phyloP scores from a whole-genome alignment of 1,140 invertebrate species.

The Hermetia illucens region DNA sequence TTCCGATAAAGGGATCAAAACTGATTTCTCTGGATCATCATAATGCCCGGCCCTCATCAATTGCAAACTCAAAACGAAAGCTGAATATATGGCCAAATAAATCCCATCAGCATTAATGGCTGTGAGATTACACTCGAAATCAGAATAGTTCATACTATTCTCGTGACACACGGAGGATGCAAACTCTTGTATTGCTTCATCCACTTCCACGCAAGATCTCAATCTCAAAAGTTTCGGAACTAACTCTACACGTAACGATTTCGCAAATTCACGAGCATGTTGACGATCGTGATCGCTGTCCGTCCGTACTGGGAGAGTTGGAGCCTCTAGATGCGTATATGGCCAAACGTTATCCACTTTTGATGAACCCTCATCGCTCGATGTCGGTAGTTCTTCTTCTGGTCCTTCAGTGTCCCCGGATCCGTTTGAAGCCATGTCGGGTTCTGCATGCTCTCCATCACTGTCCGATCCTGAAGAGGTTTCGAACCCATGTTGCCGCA shows the following conservation, averaged over 20 bases:
- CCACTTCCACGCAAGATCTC: constrained; percentile 43
- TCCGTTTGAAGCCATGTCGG: constrained; percentile 36
- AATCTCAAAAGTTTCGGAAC: constrained; percentile 46
- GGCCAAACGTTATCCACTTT: constrained; percentile 28
- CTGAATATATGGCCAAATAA: constrained; percentile 77
- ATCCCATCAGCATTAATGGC: constrained; percentile 93
- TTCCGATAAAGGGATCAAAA: constrained; percentile 43
- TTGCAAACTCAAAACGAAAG: constrained; percentile 68
- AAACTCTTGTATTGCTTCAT: constrained; percentile 81
- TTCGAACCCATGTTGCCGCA: constrained; percentile 38
- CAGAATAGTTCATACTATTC: constrained; percentile 36
- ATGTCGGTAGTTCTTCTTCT: constrained; percentile 35
- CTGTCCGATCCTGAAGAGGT: constrained; percentile 38
- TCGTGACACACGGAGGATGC: constrained; percentile 84
- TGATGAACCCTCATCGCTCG: constrained; percentile 23
- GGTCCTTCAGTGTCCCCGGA: constrained; percentile 62
- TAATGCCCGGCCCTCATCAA: constrained; percentile 66
- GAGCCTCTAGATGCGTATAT: constrained; percentile 26
- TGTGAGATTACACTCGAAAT: constrained; percentile 44
- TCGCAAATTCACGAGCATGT: constrained; percentile 26
- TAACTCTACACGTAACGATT: constrained; percentile 38
- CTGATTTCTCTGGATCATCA: constrained; percentile 36
- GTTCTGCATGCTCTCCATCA: constrained; percentile 35
- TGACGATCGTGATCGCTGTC: constrained; percentile 28
- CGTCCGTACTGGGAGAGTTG: constrained; percentile 22